Percentiles rank a stretch among this genome's conserved stretches.
phyloP scores from a whole-genome alignment of 2,113 vertebrate genomes.

The Gavia stellata region DNA sequence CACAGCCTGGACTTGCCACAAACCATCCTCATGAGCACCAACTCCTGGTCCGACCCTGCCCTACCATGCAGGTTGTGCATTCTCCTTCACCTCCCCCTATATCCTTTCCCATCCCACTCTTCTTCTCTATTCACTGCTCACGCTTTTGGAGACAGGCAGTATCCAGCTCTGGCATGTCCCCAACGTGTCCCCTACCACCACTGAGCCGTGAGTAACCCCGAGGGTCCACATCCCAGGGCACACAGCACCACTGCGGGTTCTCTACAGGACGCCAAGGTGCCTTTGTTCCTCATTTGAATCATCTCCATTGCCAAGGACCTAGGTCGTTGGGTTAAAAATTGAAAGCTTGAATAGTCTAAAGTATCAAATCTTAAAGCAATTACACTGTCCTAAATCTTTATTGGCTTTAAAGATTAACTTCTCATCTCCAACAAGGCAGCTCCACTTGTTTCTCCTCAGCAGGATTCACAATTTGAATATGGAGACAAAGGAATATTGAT shows the following conservation, averaged over 20 bases:
- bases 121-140: background rate
- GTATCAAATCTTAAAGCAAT: background rate
- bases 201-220: fast-evolving
- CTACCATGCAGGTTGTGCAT: background rate
- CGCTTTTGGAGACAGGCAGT: background rate
- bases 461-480: background rate
- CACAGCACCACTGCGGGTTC: fast-evolving
- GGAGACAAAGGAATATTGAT: constrained; percentile 12
- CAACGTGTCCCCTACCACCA: background rate
- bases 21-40: background rate
- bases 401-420: constrained; percentile 6
- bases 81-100: background rate
- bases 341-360: background rate
- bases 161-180: background rate
- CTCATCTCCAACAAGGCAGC: background rate
- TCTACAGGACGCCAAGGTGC: background rate
- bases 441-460: background rate
- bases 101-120: background rate
- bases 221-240: background rate
- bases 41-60: background rate
- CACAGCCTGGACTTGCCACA: background rate
- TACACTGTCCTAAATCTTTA: background rate
- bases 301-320: background rate
- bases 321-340: background rate
- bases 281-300: background rate